Evolutionary conservation across 1,140 invertebrate species (phyloP), one percentile per base, ranked within the genome.

Genomic region (Scaptomyza montana): DNA sequence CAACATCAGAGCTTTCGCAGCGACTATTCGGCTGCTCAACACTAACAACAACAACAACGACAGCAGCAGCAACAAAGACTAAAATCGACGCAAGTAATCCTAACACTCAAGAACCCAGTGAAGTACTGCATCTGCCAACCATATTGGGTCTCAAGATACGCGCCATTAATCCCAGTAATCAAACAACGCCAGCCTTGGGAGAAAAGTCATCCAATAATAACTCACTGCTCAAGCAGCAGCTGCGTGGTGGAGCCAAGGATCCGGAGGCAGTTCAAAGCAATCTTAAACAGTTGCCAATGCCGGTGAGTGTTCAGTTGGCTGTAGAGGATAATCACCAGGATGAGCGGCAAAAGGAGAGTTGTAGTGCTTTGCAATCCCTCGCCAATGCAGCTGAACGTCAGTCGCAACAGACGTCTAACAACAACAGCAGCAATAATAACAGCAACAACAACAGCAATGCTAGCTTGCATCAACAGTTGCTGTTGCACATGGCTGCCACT

Each of bases 231-330:
- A 89, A 90, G 47, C 90, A 91, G 61, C 90, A 91, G 57, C 56
- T 91, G 16, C 78, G 87, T 3, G 72, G 66, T 92, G 95, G 89
- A 77, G 66, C 81, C 21, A 91, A 89, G 74, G 90, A 91, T 54
- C 71, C 84, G 7, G 89, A 91, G 30, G 2, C 41, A 54, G 56
- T 56, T 16, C 30, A 30, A 7, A 30, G 30, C 30, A 30, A 30
- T 6, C 30, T 30, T 6, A 30, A 30, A 30, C 30, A 30, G 9
- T 19, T 46, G 56, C 36, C 46, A 16, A 3, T 60, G 71, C 69
- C 81, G 67, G 16, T 16, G 16, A 16, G 16, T 16, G 16, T 16
- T 16, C 16, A 16, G 1, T 16, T 16, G 16, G 16, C 16, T 16
- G 16, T 16, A 0, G 65, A 54, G n/a, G 79, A 82, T 10, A 2